Evolutionary conservation across 2,113 vertebrate species (phyloP).

Genomic region (Mus pahari): DNA sequence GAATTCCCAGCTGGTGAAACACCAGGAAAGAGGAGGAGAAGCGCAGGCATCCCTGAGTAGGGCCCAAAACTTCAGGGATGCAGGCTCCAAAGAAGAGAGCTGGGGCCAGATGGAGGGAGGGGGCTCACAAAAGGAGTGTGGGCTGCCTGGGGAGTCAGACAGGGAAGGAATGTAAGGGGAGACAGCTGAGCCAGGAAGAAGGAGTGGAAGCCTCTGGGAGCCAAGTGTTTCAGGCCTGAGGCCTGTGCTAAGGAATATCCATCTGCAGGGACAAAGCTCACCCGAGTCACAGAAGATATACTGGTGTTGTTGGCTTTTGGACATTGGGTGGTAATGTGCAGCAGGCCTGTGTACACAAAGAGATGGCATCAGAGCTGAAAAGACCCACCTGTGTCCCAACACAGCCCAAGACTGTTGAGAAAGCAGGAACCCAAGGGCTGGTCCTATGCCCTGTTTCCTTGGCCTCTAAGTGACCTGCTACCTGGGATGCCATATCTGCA

Average conservation of each 20-base stretch:
- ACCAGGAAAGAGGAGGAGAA: slow-evolving; percentile 48
- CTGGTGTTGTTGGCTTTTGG: background rate
- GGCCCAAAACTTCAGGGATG: background rate
- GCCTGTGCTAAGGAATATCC: background rate
- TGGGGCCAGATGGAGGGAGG: background rate
- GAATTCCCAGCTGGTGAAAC: slow-evolving; percentile 64
- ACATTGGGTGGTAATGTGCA: too few species aligned
- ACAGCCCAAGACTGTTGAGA: background rate
- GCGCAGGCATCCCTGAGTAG: slow-evolving; percentile 4
- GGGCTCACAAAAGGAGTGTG: background rate
- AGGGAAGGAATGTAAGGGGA: background rate
- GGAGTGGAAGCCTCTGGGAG: background rate
- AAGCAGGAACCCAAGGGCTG: background rate
- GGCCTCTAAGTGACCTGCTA: background rate
- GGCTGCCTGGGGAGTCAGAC: background rate
- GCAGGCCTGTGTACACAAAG: background rate
- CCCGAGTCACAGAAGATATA: background rate
- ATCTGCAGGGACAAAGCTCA: background rate
- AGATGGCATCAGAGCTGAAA: background rate
- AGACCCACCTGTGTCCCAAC: background rate
- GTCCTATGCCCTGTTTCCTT: background rate
- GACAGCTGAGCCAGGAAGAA: background rate
- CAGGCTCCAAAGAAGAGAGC: background rate
- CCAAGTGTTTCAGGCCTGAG: background rate
- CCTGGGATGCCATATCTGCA: background rate